Conservation (phyloP, 2,113 vertebrate species). For the Himantopus leucocephalus region DNA sequence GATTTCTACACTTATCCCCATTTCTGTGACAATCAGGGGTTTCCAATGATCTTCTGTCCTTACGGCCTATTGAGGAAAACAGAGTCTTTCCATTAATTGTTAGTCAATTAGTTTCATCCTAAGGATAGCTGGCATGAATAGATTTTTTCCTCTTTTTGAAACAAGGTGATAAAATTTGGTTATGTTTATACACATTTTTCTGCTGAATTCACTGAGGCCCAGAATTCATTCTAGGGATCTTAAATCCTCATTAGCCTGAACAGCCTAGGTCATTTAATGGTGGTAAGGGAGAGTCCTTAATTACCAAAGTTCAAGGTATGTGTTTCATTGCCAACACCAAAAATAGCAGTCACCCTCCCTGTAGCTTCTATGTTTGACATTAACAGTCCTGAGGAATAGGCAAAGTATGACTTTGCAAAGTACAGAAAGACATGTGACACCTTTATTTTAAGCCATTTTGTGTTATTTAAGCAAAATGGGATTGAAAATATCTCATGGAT, state of each 20-base stretch:
- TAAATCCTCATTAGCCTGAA: not conserved
- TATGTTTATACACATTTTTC: not conserved
- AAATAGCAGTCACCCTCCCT: not conserved
- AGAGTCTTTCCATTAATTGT: not conserved
- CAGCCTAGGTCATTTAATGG: not conserved
- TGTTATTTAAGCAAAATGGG: not conserved
- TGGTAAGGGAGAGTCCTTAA: not conserved
- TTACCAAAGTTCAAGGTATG: not conserved
- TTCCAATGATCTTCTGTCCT: not conserved
- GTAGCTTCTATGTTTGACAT: not conserved
- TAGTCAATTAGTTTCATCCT: not conserved
- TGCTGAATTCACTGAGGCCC: not conserved
- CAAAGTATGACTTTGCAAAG: not conserved
- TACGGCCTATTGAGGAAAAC: not conserved
- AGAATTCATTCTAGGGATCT: not conserved
- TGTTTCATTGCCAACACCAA: not conserved
- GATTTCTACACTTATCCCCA: not conserved
- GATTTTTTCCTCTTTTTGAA: not conserved
- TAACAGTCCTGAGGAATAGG: not conserved
- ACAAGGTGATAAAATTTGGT: not conserved
- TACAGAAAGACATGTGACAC: not conserved
- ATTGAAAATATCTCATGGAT: not conserved
- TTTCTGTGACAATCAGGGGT: not conserved
- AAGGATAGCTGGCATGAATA: not conserved
- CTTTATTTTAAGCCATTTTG: not conserved